Evolutionary conservation across 2,797 vertebrate species (phyloP), one percentile per base, ranked within the genome.

Genomic region (Malurus leucopterus): DNA sequence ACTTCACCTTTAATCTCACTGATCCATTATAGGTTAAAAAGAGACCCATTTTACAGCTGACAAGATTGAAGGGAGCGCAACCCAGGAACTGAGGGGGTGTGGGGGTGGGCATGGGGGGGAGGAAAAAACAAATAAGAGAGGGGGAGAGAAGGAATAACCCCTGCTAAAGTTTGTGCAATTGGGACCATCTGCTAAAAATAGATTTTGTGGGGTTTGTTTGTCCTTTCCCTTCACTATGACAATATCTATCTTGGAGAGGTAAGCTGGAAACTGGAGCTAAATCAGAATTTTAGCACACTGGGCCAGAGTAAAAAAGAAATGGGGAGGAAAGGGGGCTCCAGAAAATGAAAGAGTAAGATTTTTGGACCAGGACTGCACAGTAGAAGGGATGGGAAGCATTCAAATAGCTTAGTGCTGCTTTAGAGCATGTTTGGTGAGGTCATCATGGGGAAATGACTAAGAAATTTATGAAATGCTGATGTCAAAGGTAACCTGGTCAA

Each of bases 1-100:
- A 95, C 96, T 96, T 96, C 96, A 97, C 96, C 97, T 97, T 97
- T 97, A 97, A 97, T 97, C 97, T 97, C 93, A 27, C 93, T 95
- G 96, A 96, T 96, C 96, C 96, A 95, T 96, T 96, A 96, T 96
- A 96, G 94, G 96, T 96, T 96, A 96, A 96, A 97, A 97, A 96
- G 97, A 97, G 96, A 96, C 96, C 95, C 96, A 97, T 97, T 97
- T 97, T 96, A 97, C 96, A 98, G 96, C 96, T 97, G 96, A 97
- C 97, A 97, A 95, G 97, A 97, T 94, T 96, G 96, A 96, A 95
- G 96, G 94, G 93, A 89, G 79, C 40, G 26, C 91, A 94, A 95
- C 91, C 58, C 64, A 84, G 91, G 82, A 80, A 94, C 90, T 75
- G 14, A 49, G 64, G 40, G 13, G 47, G 13, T 6, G 4, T 40